phyloP scores from a whole-genome alignment of 2,113 vertebrate species.

The human (Homo sapiens) region DNA sequence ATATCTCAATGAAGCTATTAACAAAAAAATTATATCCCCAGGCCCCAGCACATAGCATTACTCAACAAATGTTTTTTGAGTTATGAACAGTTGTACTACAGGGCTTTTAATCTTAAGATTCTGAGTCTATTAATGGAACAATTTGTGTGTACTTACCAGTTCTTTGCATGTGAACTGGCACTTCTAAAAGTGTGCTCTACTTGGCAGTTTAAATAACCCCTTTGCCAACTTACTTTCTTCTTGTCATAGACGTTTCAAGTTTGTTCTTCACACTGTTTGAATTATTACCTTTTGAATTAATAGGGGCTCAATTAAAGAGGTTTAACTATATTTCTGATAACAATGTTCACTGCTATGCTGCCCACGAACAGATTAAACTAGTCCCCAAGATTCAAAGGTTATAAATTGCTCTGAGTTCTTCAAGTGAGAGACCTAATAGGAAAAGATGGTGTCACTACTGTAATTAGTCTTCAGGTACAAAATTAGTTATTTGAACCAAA shows the following conservation, averaged over 20 bases:
- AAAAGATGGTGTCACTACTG: slow-evolving; percentile 47
- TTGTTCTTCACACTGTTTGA: slow-evolving; percentile 26
- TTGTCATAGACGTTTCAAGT: slow-evolving; percentile 45
- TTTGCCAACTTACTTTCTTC: slow-evolving; percentile 41
- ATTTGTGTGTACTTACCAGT: background rate
- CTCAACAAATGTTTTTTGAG: slow-evolving; percentile 13
- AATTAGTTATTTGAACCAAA: slow-evolving; percentile 63
- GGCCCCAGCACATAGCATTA: background rate
- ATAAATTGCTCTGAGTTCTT: slow-evolving; percentile 45
- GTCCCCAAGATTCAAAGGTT: slow-evolving; percentile 39
- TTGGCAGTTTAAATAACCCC: slow-evolving; percentile 50
- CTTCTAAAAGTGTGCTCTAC: background rate
- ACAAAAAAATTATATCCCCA: slow-evolving; percentile 32
- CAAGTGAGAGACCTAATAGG: slow-evolving; percentile 29
- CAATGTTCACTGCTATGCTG: background rate
- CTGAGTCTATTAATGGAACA: slow-evolving; percentile 16
- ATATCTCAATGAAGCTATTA: background rate
- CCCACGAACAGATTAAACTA: slow-evolving; percentile 38
- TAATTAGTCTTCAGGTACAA: slow-evolving; percentile 61
- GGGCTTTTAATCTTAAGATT: slow-evolving; percentile 48
- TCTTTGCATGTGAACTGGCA: slow-evolving; percentile 20
- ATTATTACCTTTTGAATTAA: slow-evolving; percentile 46
- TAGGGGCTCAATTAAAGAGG: slow-evolving; percentile 38
- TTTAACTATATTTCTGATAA: slow-evolving; percentile 56
- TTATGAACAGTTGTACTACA: background rate